These are phyloP conservation scores for Nycteola revayana DNA, from an alignment of 2,888 invertebrate genomes.

Conservation along the genomic window DNA sequence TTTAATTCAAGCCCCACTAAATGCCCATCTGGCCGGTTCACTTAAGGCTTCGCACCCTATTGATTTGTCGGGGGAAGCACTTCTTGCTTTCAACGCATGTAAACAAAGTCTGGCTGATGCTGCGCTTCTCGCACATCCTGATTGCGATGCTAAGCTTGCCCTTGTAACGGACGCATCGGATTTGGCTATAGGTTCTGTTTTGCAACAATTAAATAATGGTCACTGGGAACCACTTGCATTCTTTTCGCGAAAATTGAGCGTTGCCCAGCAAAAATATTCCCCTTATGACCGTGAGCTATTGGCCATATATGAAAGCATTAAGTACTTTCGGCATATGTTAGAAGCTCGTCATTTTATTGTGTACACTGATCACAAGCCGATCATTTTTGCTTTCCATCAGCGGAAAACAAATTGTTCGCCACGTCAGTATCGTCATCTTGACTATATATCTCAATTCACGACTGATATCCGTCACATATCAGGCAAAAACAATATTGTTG, in stretches of 20 bases:
- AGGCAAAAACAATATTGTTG: constrained; percentile 40
- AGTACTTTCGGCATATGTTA: constrained; percentile 4
- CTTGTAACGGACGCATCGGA: constrained; percentile 9
- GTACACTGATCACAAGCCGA: constrained; percentile 4
- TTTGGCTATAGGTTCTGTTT: constrained; percentile 4
- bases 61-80: background rate
- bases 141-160: constrained; percentile 1
- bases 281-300: constrained; percentile 2
- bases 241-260: constrained; percentile 1
- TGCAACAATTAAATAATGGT: constrained; percentile 1
- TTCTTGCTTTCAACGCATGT: constrained; percentile 4
- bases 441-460: constrained; percentile 47
- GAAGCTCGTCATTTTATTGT: constrained; percentile 3
- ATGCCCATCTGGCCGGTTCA: constrained; percentile 1
- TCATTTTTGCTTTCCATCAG: constrained; percentile 2
- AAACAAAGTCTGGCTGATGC: constrained; percentile 3
- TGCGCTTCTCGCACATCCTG: constrained; percentile 3
- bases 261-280: constrained; percentile 3
- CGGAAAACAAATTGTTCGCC: constrained; percentile 8
- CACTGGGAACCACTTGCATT: constrained; percentile 9
- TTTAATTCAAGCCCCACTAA: constrained; percentile 7
- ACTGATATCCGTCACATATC: constrained; percentile 44
- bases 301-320: constrained; percentile 3
- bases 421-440: constrained; percentile 17
- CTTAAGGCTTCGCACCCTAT: constrained; percentile 8